Conservation (phyloP, 2,888 invertebrate species). For the Argyra leucocephala region DNA sequence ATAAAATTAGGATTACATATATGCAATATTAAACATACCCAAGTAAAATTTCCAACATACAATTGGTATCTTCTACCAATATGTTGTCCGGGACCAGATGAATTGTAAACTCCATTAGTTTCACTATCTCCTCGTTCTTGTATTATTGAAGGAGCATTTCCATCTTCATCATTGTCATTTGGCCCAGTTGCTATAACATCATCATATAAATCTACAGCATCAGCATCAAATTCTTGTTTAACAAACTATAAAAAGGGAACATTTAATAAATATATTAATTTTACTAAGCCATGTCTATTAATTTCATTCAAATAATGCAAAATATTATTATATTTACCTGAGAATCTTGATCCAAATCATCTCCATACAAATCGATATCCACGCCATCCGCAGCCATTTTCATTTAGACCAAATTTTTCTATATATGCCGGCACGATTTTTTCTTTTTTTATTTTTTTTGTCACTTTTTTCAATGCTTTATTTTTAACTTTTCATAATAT, state of each 20-base stretch:
- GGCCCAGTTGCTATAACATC: conserved; percentile 83
- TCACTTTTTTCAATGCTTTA: not conserved
- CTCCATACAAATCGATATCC: conserved; percentile 94
- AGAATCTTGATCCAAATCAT: conserved; percentile 91
- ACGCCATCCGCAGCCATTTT: conserved; percentile 91
- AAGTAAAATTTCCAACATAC: conserved; percentile 96
- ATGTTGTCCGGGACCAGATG: conserved; percentile 59
- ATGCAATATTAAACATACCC: too few species aligned
- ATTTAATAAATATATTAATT: conserved; percentile 1
- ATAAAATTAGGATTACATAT: too few species aligned
- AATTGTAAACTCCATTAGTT: conserved; percentile 64
- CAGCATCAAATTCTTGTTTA: conserved; percentile 42
- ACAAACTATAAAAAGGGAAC: conserved; percentile 13
- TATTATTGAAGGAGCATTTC: conserved; percentile 47
- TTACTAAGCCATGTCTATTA: not conserved
- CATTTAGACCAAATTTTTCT: conserved; percentile 22
- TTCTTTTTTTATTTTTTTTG: not conserved
- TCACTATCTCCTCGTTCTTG: conserved; percentile 49
- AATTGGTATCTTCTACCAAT: conserved; percentile 75
- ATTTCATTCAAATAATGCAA: conserved; percentile 12
- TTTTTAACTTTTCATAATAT: not conserved
- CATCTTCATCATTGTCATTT: conserved; percentile 55
- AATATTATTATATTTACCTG: conserved; percentile 31
- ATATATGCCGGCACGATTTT: conserved; percentile 21
- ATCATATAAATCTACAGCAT: conserved; percentile 88